A percentile compares a stretch with the other conserved stretches of the same genome.
Evolutionary conservation across 2,888 invertebrate genomes (phyloP).

Genomic region (Penaeus monodon): DNA sequence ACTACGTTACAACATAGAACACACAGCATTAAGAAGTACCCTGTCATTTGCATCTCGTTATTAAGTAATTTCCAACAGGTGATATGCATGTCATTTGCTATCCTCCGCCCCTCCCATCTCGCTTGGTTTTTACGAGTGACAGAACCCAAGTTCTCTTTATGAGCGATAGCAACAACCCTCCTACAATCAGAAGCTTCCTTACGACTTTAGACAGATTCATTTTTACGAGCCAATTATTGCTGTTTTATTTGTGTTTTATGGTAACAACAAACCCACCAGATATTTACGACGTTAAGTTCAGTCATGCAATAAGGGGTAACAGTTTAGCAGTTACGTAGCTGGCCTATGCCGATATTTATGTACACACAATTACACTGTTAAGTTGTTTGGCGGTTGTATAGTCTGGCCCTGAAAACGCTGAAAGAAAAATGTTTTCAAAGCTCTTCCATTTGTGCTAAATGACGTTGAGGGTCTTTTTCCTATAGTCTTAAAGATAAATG

Average conservation of each 20-base stretch:
- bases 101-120: too few species aligned
- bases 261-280: slow-evolving; percentile 15
- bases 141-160: not conserved
- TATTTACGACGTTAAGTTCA: slow-evolving; percentile 16
- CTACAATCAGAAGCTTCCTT: slow-evolving; percentile 3
- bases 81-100: too few species aligned
- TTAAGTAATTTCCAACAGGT: too few species aligned
- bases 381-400: too few species aligned
- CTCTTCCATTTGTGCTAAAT: too few species aligned
- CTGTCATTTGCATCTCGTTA: too few species aligned
- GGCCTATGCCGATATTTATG: not conserved
- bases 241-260: slow-evolving; percentile 15
- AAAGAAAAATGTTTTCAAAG: too few species aligned
- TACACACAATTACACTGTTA: not conserved
- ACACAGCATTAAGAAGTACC: too few species aligned
- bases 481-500: too few species aligned
- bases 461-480: too few species aligned
- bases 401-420: too few species aligned
- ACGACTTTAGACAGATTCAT: slow-evolving; percentile 7
- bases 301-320: slow-evolving; percentile 19
- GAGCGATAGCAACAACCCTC: slow-evolving; percentile 13
- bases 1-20: too few species aligned
- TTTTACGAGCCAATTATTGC: slow-evolving; percentile 18
- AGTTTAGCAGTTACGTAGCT: not conserved
- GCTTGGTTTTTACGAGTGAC: not conserved